phyloP scores from a whole-genome alignment of 2,113 vertebrate genomes.

The Petrocephalus zakoni region DNA sequence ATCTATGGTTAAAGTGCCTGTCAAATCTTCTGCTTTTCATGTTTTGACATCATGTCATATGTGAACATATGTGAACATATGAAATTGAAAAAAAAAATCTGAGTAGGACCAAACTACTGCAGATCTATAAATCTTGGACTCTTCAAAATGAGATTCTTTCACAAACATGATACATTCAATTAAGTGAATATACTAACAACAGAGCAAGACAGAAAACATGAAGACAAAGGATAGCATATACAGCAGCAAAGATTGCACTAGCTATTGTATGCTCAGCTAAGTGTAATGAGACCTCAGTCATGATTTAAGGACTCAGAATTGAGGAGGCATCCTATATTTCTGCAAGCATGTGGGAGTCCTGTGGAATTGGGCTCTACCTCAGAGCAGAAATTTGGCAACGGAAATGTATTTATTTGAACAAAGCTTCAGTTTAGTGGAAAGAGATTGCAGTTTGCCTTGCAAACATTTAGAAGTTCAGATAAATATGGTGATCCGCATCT shows the following conservation, averaged over 20 bases:
- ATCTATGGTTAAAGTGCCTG: not conserved
- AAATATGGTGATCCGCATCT: not conserved
- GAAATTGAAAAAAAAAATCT: not conserved
- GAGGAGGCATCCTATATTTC: not conserved
- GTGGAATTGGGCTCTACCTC: not conserved
- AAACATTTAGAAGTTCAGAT: not conserved
- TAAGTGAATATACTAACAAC: not conserved
- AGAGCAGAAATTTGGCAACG: not conserved
- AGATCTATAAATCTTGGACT: not conserved
- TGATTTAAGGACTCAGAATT: not conserved
- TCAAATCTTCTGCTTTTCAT: not conserved
- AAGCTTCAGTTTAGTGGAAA: not conserved
- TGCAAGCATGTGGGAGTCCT: not conserved
- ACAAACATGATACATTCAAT: not conserved
- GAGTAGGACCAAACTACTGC: not conserved
- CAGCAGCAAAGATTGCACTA: not conserved
- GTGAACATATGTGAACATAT: not conserved
- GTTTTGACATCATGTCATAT: not conserved
- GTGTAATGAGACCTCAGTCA: not conserved
- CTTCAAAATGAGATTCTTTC: not conserved
- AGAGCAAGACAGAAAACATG: not conserved
- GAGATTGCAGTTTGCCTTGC: not conserved
- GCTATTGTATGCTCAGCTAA: not conserved
- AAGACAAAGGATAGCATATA: not conserved
- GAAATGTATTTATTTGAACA: not conserved